phyloP scores from a whole-genome alignment of 1,140 invertebrate species.

The silkworm (Bombyx mori) region ASM3026992v2 NC_085123.1:4909001-4909500 shows the following conservation, averaged over 20 bases:
- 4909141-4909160: constrained; percentile 19
- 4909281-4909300: constrained; percentile 12
- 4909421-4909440: no score
- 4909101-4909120: constrained; percentile 5
- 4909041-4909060: no score
- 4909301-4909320: constrained; percentile 20
- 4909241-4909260: constrained; percentile 33
- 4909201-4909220: constrained; percentile 37
- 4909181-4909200: constrained; percentile 31
- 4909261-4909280: constrained; percentile 9
- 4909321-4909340: constrained; percentile 1
- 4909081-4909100: not conserved
- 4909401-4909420: no score
- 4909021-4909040: no score
- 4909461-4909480: no score
- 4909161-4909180: constrained; percentile 33
- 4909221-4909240: constrained; percentile 24
- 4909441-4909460: no score
- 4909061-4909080: no score
- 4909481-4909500: no score
- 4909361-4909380: not conserved
- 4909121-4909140: constrained; percentile 29
- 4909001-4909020: no score
- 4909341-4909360: constrained; percentile 4
- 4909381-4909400: no score